Base-by-base conservation (phyloP, 2,888 invertebrate species). In the Drosophila tripunctata region DNA sequence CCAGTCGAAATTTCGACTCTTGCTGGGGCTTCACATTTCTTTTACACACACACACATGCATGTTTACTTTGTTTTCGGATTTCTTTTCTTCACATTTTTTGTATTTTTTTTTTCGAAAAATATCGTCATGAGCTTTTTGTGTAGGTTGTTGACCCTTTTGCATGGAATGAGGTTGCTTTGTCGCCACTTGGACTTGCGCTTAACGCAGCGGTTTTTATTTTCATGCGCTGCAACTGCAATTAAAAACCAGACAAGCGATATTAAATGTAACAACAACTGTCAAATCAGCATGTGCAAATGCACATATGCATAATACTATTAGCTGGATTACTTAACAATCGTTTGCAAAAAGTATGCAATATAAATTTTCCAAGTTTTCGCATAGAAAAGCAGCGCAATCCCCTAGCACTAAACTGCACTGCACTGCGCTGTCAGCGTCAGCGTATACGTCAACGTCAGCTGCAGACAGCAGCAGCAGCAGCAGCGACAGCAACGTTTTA, bases 91-190 rank as follows among this genome's bases (percentile, higher is more conserved):
- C 51, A 79, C 71, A 64, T 61, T 75, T 79, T 78, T 56, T 56
- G n/a, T n/a, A n/a, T n/a, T n/a, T n/a, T n/a, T n/a, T n/a, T n/a
- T n/a, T n/a, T n/a, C n/a, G 50, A 47, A 44, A 44, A 58, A 44
- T 54, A 70, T 72, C 66, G 45, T 75, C 64, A 41, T 75, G 77
- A 65, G 80, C 86, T 86, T 86, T 80, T 67, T 24, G 66, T 24
- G 66, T 58, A 75, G 80, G 88, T 81, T 88, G 63, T 86, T 81
- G 88, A 81, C 76, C 80, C 80, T 75, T 78, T 48, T 62, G 75
- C 57, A 38, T 68, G 68, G 71, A 85, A 64, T 79, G 88, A 88
- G 83, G 88, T 88, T 88, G 80, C 47, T 61, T 60, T 62, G 61
- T 54, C 52, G 84, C 47, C 68, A 48, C n/a, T 60, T 40, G 17